Base-by-base conservation (phyloP, 2,888 invertebrate genomes). In the Rhabditoides inermis region DNA sequence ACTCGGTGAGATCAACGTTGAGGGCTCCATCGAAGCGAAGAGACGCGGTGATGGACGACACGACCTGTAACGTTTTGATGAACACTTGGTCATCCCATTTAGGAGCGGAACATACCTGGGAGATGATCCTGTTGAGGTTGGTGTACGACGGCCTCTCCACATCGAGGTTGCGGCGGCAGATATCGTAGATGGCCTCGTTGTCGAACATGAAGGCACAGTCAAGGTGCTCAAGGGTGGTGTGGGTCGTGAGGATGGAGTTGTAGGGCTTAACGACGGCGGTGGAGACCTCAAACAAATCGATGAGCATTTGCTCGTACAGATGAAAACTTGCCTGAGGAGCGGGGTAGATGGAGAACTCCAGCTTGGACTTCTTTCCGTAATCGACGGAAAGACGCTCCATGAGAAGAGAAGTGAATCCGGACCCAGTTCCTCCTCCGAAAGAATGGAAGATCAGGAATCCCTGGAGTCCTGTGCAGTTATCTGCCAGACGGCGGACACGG, bases 231-330 rank as follows among this genome's bases (percentile, higher is more conserved):
- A 82, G 67, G 55, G 91, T 91, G 49, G 91, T 91, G 82, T 92
- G 91, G 59, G 91, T 91, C 76, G 90, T 90, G 75, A 91, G 69
- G 51, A 92, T 90, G 0, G 90, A 90, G 82, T 92, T 92, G 85
- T 92, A 92, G 0, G 90, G 90, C 77, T 91, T 90, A 40, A 90
- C 90, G 12, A 91, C 89, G 0, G 90, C 88, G 1, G 90, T 89
- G 30, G 88, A 88, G 23, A 89, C 59, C 58, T 58, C 37, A 44
- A 72, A 2, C 5, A 15, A 5, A 35, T 12, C 1, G 23, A 12
- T 27, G 20, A 10, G n/a, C n/a, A n/a, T n/a, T n/a, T n/a, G n/a
- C n/a, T n/a, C n/a, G n/a, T 40, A 40, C 6, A 20, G 15, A 35
- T 27, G 12, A 20, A 30, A 23, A 27, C 20, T 15, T 36, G 87